Evolutionary conservation across 2,113 vertebrate species (phyloP).

Genomic region (Leucopsar rothschildi): DNA sequence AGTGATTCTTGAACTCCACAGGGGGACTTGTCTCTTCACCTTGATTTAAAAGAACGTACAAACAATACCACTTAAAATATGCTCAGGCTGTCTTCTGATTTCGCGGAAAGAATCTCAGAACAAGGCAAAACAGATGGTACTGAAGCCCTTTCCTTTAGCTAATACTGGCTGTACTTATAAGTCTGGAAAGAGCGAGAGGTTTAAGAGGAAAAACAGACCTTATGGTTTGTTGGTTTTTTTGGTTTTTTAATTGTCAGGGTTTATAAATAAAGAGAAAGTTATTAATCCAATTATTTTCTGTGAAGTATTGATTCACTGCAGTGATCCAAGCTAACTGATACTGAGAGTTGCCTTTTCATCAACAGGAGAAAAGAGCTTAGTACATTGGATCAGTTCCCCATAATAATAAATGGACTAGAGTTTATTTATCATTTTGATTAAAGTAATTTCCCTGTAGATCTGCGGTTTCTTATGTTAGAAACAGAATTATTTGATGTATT

Average conservation of each 20-base stretch:
- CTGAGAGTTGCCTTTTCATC: not conserved
- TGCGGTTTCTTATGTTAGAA: not conserved
- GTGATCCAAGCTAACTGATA: not conserved
- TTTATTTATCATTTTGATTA: constrained; percentile 1
- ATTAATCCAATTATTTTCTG: not conserved
- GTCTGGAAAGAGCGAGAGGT: not conserved
- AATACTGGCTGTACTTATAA: constrained; percentile 37
- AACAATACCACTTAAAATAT: constrained; percentile 61
- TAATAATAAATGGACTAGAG: not conserved
- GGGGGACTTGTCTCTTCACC: constrained; percentile 51
- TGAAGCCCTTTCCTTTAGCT: constrained; percentile 37
- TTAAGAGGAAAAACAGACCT: constrained; percentile 4
- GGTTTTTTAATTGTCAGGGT: not conserved
- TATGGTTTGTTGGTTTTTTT: not conserved
- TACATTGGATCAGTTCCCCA: not conserved
- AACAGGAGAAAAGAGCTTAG: not conserved
- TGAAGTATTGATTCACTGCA: not conserved
- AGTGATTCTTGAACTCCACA: constrained; percentile 63
- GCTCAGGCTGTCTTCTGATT: constrained; percentile 52
- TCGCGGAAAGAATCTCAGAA: constrained; percentile 41
- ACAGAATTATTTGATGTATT: not conserved
- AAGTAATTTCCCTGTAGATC: not conserved
- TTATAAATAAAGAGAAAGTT: constrained; percentile 6
- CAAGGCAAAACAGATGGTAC: constrained; percentile 56
- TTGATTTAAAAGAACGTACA: constrained; percentile 55